Evolutionary conservation across 1,140 invertebrate genomes (phyloP).

Genomic region (Linepithema humile): DNA sequence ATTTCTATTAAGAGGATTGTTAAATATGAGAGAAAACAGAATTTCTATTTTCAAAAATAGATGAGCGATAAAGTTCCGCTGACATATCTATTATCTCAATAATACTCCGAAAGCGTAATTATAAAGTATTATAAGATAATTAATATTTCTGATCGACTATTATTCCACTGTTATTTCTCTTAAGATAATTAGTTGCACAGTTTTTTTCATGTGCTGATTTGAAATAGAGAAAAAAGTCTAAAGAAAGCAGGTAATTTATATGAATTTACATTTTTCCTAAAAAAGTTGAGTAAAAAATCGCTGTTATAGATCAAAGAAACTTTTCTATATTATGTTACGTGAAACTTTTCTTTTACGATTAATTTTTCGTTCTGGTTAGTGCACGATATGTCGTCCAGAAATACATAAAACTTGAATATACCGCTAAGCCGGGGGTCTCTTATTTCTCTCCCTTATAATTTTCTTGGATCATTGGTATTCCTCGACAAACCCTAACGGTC

Average conservation of each 20-base stretch:
- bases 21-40: not conserved
- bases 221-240: not conserved
- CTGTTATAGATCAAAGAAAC: not conserved
- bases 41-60: conserved; percentile 18
- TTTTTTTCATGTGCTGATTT: not conserved
- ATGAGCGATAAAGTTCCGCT: not conserved
- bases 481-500: conserved; percentile 39
- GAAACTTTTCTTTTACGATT: not conserved
- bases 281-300: not conserved
- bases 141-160: conserved; percentile 3
- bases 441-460: conserved; percentile 52
- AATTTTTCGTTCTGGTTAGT: conserved; percentile 24
- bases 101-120: not conserved
- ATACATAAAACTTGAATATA: conserved; percentile 43
- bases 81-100: not conserved
- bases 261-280: not conserved
- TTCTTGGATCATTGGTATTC: conserved; percentile 67
- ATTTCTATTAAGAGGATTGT: not conserved
- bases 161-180: not conserved
- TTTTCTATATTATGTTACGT: not conserved
- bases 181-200: not conserved
- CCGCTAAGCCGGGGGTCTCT: conserved; percentile 15
- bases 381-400: conserved; percentile 14
- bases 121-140: not conserved
- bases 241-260: not conserved